Evolutionary conservation across 2,888 invertebrate genomes (phyloP), one percentile per base, ranked within the genome.

Genomic region (Chloroclysta siterata): DNA sequence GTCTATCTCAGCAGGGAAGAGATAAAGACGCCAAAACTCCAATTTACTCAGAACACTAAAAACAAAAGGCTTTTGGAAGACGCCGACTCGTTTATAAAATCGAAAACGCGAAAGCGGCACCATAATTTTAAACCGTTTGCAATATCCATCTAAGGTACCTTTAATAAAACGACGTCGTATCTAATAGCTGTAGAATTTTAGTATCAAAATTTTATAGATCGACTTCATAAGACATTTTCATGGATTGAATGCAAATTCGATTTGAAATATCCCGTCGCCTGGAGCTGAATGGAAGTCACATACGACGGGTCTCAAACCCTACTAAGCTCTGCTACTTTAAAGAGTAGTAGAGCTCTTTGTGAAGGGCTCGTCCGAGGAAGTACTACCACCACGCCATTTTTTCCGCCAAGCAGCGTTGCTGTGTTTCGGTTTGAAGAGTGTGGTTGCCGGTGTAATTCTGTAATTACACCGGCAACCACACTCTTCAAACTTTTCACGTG

Each of bases 211-310:
- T 71, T 71, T 69, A 69, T 57, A 60, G 60, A 63, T 68, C 55
- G 70, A 66, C 68, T 69, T 66, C 68, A 68, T 74, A 71, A 72
- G 74, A 74, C 68, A 72, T 73, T 73, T 73, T 71, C 71, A 61
- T 68, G 70, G 69, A 74, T 77, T 75, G 75, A 79, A 78, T 76
- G 75, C 73, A 74, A 80, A 81, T 78, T 80, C 76, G 77, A 83
- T 84, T 83, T 78, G 73, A 78, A 81, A 78, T 77, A 80, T 76
- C 75, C 76, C 71, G 67, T 59, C 69, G 73, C 69, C 70, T 65
- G 70, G 70, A 74, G 70, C 67, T 69, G 75, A 78, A 85, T 83
- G 83, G 85, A 84, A 83, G 78, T 80, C 78, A 77, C 82, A 82
- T 83, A 78, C 71, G 72, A 72, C 70, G 76, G 71, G 75, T 71